These are phyloP conservation scores for Diadema setosum DNA, from an alignment of 35 echinoderm and acorn worm genomes.

Conservation along the genomic window DNA sequence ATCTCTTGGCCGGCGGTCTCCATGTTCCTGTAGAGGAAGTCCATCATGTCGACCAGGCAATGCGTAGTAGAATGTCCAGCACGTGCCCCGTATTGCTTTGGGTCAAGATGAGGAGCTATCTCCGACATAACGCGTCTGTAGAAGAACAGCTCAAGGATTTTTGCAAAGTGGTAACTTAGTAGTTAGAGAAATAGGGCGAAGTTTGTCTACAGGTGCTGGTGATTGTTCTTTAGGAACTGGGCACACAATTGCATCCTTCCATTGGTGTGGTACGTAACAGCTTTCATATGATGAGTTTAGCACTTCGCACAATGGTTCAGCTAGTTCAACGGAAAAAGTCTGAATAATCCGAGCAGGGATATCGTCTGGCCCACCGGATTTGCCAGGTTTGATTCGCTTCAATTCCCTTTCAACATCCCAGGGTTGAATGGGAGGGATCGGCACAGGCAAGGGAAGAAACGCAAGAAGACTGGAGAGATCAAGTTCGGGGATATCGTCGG, in stretches of 20 bases:
- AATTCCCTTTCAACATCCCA: neutral
- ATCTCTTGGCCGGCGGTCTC: no score
- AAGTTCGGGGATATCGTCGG: neutral
- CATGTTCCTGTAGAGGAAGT: no score
- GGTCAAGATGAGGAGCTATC: no score
- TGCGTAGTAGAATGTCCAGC: no score
- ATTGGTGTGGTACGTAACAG: neutral
- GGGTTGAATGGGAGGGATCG: neutral
- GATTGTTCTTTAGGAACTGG: slow-evolving; percentile 27
- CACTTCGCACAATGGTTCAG: slow-evolving; percentile 19
- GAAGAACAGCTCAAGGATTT: no score
- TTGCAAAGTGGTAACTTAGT: no score
- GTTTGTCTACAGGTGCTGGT: slow-evolving; percentile 6
- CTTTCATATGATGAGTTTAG: slow-evolving; percentile 27
- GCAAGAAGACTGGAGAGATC: neutral
- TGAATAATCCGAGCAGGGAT: slow-evolving; percentile 27
- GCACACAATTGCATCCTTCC: slow-evolving; percentile 42
- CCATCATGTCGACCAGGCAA: no score
- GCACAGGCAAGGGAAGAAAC: neutral
- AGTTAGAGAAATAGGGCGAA: slow-evolving; percentile 27
- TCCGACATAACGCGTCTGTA: no score
- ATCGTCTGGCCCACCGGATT: slow-evolving; percentile 31
- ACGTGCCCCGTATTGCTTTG: no score
- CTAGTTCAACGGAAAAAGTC: slow-evolving; percentile 29
- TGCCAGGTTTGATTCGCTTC: neutral